phyloP scores from a whole-genome alignment of 2,888 invertebrate genomes.

The Eristalis pertinax region DNA sequence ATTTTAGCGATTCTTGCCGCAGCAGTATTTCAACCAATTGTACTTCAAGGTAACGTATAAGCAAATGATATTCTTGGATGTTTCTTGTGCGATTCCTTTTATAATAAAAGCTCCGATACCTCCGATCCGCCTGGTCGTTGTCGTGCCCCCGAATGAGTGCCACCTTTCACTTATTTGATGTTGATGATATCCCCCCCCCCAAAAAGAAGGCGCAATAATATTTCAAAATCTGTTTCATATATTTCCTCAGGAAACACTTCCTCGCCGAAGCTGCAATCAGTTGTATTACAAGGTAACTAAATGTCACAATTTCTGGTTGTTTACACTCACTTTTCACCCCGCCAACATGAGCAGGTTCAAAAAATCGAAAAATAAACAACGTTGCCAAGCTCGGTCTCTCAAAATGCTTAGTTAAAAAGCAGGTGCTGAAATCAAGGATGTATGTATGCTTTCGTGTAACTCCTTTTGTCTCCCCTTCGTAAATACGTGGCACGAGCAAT shows the following conservation, averaged over 20 bases:
- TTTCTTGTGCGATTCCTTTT: not conserved
- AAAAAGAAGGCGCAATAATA: not conserved
- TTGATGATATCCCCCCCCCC: not conserved
- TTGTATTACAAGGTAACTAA: conserved; percentile 50
- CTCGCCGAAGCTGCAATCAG: conserved; percentile 56
- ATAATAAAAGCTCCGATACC: not conserved
- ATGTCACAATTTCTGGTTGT: conserved; percentile 12
- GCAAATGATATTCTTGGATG: not conserved
- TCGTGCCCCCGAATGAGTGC: not conserved
- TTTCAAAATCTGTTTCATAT: conserved; percentile 28
- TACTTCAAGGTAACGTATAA: conserved; percentile 60
- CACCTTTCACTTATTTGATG: not conserved
- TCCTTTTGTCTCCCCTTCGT: not conserved
- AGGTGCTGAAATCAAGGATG: not conserved
- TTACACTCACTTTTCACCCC: not conserved
- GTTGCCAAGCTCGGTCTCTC: not conserved
- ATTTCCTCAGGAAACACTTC: conserved; percentile 49
- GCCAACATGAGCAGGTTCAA: not conserved
- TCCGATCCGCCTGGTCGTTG: not conserved
- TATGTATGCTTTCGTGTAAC: not conserved
- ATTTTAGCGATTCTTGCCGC: conserved; percentile 27
- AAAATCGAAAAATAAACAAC: not conserved
- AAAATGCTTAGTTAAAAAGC: not conserved
- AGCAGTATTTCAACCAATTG: conserved; percentile 44
- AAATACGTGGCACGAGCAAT: too few species aligned